These are phyloP conservation scores for Xenentodon cancila DNA, from an alignment of 2,797 vertebrate species.

Conservation along the genomic window DNA sequence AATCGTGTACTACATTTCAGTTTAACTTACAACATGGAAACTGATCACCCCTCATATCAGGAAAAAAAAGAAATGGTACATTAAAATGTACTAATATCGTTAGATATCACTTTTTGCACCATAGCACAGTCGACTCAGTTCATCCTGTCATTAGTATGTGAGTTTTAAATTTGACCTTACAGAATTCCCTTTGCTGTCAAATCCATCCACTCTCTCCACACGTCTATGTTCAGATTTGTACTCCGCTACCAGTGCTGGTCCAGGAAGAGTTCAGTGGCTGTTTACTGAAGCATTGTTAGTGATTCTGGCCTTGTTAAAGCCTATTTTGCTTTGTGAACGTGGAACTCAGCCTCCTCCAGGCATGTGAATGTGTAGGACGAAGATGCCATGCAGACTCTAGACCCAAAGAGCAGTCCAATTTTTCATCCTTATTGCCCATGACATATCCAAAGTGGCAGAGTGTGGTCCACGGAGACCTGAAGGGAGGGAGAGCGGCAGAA, in stretches of 20 bases:
- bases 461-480: conserved; percentile 53
- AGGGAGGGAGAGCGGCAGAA: conserved; percentile 31
- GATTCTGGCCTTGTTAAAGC: conserved; percentile 80
- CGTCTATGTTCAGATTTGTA: conserved; percentile 40
- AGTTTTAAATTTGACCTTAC: conserved; percentile 9
- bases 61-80: too few species aligned
- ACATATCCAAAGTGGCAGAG: conserved; percentile 88
- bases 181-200: conserved; percentile 17
- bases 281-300: conserved; percentile 69
- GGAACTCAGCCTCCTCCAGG: conserved; percentile 77
- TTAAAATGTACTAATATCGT: background rate
- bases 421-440: conserved; percentile 92
- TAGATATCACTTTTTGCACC: conserved; percentile 6
- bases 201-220: conserved; percentile 19
- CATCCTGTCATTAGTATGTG: conserved; percentile 1
- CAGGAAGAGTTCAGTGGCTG: conserved; percentile 60
- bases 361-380: conserved; percentile 68
- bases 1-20: too few species aligned
- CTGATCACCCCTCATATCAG: too few species aligned
- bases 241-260: conserved; percentile 43
- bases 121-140: conserved; percentile 1
- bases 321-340: conserved; percentile 69
- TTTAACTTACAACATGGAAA: too few species aligned
- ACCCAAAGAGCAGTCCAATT: conserved; percentile 82
- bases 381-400: conserved; percentile 66